These are phyloP conservation scores for Chorisops tibialis DNA, from an alignment of 2,888 invertebrate genomes.

Conservation along the genomic window DNA sequence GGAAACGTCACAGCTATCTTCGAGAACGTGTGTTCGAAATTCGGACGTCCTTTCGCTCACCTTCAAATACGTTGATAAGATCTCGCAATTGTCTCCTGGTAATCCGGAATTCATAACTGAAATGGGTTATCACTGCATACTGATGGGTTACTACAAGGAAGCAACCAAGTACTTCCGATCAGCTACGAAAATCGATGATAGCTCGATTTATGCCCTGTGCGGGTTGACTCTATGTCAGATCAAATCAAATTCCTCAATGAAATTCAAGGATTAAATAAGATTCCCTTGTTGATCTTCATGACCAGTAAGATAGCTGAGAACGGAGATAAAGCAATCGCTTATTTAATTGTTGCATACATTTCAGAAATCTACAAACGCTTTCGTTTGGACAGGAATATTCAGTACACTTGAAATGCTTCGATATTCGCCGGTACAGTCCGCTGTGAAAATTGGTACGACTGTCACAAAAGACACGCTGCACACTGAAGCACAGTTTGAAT, in stretches of 20 bases:
- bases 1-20: constrained; percentile 68
- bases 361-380: constrained; percentile 55
- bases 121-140: constrained; percentile 74
- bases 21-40: constrained; percentile 67
- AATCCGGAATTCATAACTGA: constrained; percentile 74
- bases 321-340: constrained; percentile 56
- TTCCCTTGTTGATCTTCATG: constrained; percentile 66
- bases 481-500: constrained; percentile 60
- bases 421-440: constrained; percentile 65
- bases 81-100: constrained; percentile 66
- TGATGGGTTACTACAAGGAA: constrained; percentile 72
- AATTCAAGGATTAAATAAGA: constrained; percentile 65
- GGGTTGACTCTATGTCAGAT: constrained; percentile 83
- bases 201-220: constrained; percentile 73
- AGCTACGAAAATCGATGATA: constrained; percentile 80
- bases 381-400: constrained; percentile 75
- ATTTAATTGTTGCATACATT: constrained; percentile 59
- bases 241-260: constrained; percentile 85
- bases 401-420: constrained; percentile 65
- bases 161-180: constrained; percentile 75
- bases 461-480: constrained; percentile 54
- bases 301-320: constrained; percentile 62
- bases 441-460: constrained; percentile 48
- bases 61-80: constrained; percentile 73
- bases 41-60: constrained; percentile 69